A percentile compares a stretch with the other conserved stretches of the same genome.
Conservation (phyloP, 2,113 vertebrate species). For the Bagarius yarrelli region DNA sequence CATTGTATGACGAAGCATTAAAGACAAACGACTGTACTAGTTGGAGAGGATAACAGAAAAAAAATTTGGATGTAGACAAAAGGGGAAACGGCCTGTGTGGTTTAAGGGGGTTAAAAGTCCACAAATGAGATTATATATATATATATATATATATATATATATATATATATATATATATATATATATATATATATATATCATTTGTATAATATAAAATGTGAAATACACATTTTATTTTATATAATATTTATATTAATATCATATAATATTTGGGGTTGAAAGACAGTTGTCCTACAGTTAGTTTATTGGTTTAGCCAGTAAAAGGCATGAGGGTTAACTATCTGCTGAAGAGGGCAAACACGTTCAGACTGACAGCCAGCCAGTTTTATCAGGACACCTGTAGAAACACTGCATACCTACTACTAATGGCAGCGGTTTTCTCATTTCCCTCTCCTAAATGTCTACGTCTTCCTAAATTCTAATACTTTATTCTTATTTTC, state of each 20-base stretch:
- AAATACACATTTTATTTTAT: no score
- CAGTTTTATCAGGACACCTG: slow-evolving; percentile 64
- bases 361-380: slow-evolving; percentile 20
- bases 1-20: neutral
- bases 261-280: no score
- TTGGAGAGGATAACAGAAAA: neutral
- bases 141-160: no score
- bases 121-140: no score
- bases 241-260: no score
- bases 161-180: no score
- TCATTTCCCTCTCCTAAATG: slow-evolving; percentile 55
- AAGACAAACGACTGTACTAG: neutral
- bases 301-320: slow-evolving; percentile 8
- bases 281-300: no score
- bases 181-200: no score
- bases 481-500: slow-evolving; percentile 43
- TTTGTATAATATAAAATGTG: no score
- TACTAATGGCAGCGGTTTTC: slow-evolving; percentile 63
- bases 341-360: slow-evolving; percentile 19
- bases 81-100: neutral
- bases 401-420: slow-evolving; percentile 66
- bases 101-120: neutral
- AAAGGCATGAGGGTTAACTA: slow-evolving; percentile 50
- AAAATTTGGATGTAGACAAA: neutral
- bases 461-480: slow-evolving; percentile 40